phyloP scores from a whole-genome alignment of 2,113 vertebrate species.

The Pygoscelis antarcticus region DNA sequence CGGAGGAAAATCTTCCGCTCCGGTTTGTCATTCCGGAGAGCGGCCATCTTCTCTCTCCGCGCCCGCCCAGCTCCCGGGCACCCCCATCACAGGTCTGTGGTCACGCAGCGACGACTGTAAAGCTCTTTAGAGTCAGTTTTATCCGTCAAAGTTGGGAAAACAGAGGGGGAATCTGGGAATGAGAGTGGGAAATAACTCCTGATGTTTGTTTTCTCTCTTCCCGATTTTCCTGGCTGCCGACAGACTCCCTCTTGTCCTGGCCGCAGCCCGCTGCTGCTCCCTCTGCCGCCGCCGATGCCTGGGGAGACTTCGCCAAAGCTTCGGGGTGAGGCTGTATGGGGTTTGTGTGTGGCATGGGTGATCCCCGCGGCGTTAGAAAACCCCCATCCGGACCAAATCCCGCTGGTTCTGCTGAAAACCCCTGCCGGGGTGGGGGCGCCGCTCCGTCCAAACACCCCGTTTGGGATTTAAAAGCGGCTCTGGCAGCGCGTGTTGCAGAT shows the following conservation, averaged over 20 bases:
- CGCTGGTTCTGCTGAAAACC: neutral
- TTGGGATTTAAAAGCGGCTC: accelerated
- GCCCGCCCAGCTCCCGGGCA: neutral
- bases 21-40: conserved; percentile 36
- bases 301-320: conserved; percentile 93
- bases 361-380: neutral
- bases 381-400: too few species aligned
- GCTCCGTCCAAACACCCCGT: accelerated
- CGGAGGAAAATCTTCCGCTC: conserved; percentile 71
- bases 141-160: neutral
- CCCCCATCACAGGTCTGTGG: conserved; percentile 73
- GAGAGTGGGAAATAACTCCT: neutral
- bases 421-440: accelerated
- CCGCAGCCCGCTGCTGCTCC: conserved; percentile 58
- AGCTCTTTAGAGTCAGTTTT: neutral
- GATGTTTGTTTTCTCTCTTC: neutral
- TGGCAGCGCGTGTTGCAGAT: accelerated
- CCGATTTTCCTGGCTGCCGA: neutral
- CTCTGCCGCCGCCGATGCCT: conserved; percentile 72
- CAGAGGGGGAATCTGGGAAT: neutral
- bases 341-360: neutral
- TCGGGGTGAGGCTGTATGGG: conserved; percentile 79
- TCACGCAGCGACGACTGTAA: accelerated
- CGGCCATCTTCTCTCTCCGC: neutral
- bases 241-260: conserved; percentile 62